Evolutionary conservation across 2,113 vertebrate species (phyloP).

Genomic region (Chloropsis cyanopogon): DNA sequence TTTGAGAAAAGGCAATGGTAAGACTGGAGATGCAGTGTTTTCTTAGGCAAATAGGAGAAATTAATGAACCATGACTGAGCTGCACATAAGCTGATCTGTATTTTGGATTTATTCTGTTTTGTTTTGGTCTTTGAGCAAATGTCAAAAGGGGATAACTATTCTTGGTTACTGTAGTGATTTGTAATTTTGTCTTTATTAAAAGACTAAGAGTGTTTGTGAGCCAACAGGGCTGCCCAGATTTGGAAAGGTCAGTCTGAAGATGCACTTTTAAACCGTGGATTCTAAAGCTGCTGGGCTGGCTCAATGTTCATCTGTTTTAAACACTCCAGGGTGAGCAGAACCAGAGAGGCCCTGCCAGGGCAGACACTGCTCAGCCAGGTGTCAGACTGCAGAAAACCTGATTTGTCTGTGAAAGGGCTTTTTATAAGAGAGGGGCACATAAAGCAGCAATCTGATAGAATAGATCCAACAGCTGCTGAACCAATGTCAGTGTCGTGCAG

Average conservation of each 20-base stretch:
- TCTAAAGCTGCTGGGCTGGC: background rate
- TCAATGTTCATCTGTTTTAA: background rate
- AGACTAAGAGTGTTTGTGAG: background rate
- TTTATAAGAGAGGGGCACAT: background rate
- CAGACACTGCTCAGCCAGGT: background rate
- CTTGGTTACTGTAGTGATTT: background rate
- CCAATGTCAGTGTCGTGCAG: accelerated
- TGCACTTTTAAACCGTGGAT: background rate
- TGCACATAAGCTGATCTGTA: background rate
- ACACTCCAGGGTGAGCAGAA: background rate
- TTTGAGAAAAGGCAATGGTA: background rate
- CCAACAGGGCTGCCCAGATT: background rate
- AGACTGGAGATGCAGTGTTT: background rate
- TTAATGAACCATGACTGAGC: background rate
- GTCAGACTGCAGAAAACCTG: background rate
- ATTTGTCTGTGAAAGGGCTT: background rate
- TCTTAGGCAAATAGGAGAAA: background rate
- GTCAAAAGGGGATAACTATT: background rate
- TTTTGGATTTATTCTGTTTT: background rate
- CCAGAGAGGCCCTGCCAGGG: background rate
- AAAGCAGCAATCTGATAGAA: background rate
- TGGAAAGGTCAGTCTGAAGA: background rate
- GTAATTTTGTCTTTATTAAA: background rate
- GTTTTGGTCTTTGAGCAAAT: background rate
- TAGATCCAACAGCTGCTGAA: background rate